A percentile compares a stretch with the other conserved stretches of the same genome.
Conservation (phyloP, 2,888 invertebrate species). For the Oxyteleia sp. region DNA sequence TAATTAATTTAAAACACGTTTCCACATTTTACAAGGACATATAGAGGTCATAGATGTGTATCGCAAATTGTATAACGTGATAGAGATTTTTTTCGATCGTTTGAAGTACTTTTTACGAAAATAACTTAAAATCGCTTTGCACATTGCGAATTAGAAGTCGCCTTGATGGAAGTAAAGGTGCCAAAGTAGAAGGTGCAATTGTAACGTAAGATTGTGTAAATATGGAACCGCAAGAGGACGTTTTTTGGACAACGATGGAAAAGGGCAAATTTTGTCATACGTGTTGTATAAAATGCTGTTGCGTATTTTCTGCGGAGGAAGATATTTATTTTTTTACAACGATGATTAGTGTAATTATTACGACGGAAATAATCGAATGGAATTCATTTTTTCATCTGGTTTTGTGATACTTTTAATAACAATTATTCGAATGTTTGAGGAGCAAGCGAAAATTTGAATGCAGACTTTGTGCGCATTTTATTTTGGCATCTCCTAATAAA, state of each 20-base stretch:
- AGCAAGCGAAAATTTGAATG: neutral
- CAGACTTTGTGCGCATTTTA: slow-evolving; percentile 72
- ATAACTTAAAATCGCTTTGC: neutral
- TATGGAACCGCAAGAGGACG: slow-evolving; percentile 8
- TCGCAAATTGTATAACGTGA: no score
- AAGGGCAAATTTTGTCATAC: slow-evolving; percentile 18
- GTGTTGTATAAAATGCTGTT: slow-evolving; percentile 20
- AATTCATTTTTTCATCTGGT: slow-evolving; percentile 8
- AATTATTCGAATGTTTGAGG: neutral
- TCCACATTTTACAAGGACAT: neutral
- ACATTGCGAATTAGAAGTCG: slow-evolving; percentile 9
- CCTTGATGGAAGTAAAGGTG: slow-evolving; percentile 76
- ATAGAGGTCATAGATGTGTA: neutral
- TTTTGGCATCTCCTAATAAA: slow-evolving; percentile 75
- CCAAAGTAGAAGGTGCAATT: slow-evolving; percentile 83
- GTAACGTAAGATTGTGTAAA: slow-evolving; percentile 46
- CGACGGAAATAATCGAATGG: neutral
- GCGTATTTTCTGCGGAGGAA: slow-evolving; percentile 33
- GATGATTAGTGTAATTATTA: slow-evolving; percentile 9
- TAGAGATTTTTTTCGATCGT: neutral
- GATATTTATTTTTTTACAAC: slow-evolving; percentile 49
- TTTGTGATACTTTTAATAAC: slow-evolving; percentile 7
- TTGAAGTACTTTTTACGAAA: neutral
- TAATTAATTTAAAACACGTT: no score
- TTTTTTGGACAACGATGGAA: slow-evolving; percentile 3